Conservation (phyloP, 2,797 vertebrate genomes). For the Sebastes steindachneri region DNA sequence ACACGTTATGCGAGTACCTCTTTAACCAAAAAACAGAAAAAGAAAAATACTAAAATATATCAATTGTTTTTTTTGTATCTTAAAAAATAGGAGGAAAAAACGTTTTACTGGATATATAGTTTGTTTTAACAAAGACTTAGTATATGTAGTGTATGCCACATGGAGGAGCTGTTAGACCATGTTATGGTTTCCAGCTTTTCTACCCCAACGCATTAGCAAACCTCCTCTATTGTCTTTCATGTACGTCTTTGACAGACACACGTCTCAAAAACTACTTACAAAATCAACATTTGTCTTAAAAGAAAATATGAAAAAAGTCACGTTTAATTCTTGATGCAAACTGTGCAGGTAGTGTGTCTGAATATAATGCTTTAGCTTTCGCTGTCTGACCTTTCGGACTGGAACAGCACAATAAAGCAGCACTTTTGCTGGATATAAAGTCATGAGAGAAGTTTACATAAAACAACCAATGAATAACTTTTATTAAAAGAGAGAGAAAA, state of each 20-base stretch:
- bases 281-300: background rate
- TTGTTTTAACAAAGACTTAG: background rate
- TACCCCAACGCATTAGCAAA: background rate
- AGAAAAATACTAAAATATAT: background rate
- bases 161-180: slow-evolving; percentile 26
- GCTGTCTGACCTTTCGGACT: background rate
- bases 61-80: background rate
- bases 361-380: background rate
- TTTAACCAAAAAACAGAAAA: background rate
- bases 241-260: background rate
- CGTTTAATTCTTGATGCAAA: background rate
- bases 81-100: background rate
- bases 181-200: background rate
- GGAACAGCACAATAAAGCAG: background rate
- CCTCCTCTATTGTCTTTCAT: background rate
- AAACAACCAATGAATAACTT: background rate
- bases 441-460: background rate
- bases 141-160: slow-evolving; percentile 6
- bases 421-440: background rate
- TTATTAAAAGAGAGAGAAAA: background rate
- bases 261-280: background rate
- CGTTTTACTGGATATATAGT: background rate
- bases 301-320: background rate
- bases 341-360: slow-evolving; percentile 2
- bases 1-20: background rate